Percentiles rank a stretch among this genome's conserved stretches.
phyloP scores from a whole-genome alignment of 2,888 invertebrate species.

The Cordilura impudica region DNA sequence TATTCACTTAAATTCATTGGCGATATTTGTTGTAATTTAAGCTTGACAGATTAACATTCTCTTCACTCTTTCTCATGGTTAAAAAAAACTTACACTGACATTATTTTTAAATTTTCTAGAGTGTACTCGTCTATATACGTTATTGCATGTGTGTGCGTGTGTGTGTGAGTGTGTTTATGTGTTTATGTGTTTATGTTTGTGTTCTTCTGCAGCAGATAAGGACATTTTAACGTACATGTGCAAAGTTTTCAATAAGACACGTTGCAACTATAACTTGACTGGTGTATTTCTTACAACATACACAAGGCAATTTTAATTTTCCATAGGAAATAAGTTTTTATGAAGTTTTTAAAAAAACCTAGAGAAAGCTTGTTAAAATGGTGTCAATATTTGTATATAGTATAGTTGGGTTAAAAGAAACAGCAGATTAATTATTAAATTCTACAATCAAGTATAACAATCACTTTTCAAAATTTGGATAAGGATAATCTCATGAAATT shows the following conservation, averaged over 20 bases:
- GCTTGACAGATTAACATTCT: too few relatives aligned
- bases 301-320: conserved; percentile 45
- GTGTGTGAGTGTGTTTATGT: neutral
- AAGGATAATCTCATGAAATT: too few relatives aligned
- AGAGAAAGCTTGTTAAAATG: conserved; percentile 43
- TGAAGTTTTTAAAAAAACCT: conserved; percentile 2
- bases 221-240: conserved; percentile 11
- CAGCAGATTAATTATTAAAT: conserved; percentile 5
- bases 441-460: too few relatives aligned
- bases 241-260: conserved; percentile 34
- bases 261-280: conserved; percentile 25
- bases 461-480: too few relatives aligned
- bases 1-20: too few relatives aligned
- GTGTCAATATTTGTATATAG: conserved; percentile 27
- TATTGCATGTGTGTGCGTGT: neutral
- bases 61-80: too few relatives aligned
- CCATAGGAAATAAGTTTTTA: conserved; percentile 16
- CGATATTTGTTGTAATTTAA: too few relatives aligned
- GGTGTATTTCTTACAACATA: conserved; percentile 28
- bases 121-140: too few relatives aligned
- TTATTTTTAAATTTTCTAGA: too few relatives aligned
- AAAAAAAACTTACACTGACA: too few relatives aligned
- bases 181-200: neutral
- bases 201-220: neutral
- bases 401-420: neutral